A percentile compares a stretch with the other conserved stretches of the same genome.
Evolutionary conservation across 2,888 invertebrate genomes (phyloP).

Genomic region (Nasonovia ribisnigri): DNA sequence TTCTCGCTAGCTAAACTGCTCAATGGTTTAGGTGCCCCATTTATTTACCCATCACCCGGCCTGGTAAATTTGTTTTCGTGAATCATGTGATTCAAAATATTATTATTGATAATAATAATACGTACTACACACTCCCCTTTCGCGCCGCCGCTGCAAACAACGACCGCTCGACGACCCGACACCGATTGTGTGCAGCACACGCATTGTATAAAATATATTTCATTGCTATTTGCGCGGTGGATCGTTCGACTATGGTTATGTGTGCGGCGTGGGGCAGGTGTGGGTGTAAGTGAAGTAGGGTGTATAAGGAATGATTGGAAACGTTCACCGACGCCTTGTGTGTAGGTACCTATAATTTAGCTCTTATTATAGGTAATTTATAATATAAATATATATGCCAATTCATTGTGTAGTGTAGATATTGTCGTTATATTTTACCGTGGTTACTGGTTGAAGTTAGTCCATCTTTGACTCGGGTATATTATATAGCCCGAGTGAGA

Average conservation of each 20-base stretch:
- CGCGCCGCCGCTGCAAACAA: neutral
- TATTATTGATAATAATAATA: constrained; percentile 4
- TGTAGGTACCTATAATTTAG: neutral
- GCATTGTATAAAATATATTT: constrained; percentile 4
- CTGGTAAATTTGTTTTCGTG: neutral
- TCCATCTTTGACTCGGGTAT: neutral
- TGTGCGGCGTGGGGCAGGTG: neutral
- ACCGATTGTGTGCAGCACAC: constrained; percentile 11
- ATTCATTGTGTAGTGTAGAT: neutral
- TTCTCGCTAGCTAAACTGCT: neutral
- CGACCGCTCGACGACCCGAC: constrained; percentile 1
- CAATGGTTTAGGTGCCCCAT: neutral
- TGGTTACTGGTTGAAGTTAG: neutral
- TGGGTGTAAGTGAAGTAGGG: neutral
- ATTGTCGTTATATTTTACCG: neutral
- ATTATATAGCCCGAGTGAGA: neutral
- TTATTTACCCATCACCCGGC: neutral
- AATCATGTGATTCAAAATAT: neutral
- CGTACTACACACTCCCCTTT: neutral
- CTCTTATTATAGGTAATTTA: neutral
- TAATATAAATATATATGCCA: neutral
- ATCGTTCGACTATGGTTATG: neutral
- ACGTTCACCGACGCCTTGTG: neutral
- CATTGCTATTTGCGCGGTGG: neutral
- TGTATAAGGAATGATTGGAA: neutral